A percentile compares a stretch with the other conserved stretches of the same genome.
phyloP scores from a whole-genome alignment of 2,113 vertebrate species.

The Vombatus ursinus region DNA sequence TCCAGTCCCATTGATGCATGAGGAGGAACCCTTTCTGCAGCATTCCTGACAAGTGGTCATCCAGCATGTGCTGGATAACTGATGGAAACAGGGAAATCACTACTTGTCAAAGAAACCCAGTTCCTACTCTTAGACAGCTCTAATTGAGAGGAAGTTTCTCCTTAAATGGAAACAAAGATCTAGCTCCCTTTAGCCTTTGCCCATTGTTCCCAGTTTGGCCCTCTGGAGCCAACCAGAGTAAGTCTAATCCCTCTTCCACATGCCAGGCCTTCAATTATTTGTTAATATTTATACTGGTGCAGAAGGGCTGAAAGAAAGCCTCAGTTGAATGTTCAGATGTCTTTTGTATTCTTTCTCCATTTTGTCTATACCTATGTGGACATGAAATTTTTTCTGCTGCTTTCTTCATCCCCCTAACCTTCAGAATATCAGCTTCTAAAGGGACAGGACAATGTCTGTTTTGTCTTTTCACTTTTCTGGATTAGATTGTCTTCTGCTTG shows the following conservation, averaged over 20 bases:
- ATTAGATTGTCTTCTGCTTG: not conserved
- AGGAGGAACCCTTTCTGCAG: not conserved
- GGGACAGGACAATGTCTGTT: not conserved
- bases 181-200: not conserved
- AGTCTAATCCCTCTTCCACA: not conserved
- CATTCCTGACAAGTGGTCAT: not conserved
- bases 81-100: not conserved
- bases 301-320: not conserved
- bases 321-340: not conserved
- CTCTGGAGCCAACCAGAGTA: not conserved
- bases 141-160: not conserved
- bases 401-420: not conserved
- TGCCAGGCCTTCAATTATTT: not conserved
- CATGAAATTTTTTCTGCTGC: not conserved
- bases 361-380: not conserved
- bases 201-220: not conserved
- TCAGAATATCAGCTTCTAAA: not conserved
- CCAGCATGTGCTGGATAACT: not conserved
- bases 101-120: not conserved
- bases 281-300: not conserved
- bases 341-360: not conserved
- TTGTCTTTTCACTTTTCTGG: not conserved
- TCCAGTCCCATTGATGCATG: not conserved
- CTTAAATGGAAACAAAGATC: not conserved
- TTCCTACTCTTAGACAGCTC: not conserved